Conservation (phyloP, 2,888 invertebrate genomes). For the Adelognathus sp. region DNA sequence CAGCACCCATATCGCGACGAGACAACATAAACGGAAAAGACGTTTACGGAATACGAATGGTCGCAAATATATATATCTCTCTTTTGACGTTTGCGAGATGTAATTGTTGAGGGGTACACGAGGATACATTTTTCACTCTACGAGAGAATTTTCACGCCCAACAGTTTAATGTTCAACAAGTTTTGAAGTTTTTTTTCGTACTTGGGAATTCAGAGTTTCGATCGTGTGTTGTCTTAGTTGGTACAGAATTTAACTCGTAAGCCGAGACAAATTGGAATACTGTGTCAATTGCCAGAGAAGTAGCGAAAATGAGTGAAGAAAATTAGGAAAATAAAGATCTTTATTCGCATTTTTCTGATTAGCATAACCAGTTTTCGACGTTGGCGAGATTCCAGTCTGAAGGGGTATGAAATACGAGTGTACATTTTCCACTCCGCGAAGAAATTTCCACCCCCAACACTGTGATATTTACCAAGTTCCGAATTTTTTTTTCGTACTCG, state of each 20-base stretch:
- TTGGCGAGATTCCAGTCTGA: neutral
- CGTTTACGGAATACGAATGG: conserved; percentile 29
- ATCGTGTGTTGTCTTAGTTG: neutral
- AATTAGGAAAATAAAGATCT: neutral
- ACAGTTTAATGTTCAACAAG: conserved; percentile 27
- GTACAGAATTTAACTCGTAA: neutral
- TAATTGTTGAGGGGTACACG: neutral
- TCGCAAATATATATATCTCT: conserved; percentile 31
- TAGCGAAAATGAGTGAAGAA: neutral
- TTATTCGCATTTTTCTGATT: neutral
- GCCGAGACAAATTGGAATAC: neutral
- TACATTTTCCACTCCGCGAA: no score
- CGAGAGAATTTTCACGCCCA: conserved; percentile 8
- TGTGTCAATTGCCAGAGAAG: neutral
- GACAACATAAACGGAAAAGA: neutral
- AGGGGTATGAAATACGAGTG: no score
- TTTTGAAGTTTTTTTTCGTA: neutral
- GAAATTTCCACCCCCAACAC: no score
- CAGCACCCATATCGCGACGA: neutral
- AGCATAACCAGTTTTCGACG: neutral
- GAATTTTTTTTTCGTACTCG: no score
- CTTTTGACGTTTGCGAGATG: conserved; percentile 10
- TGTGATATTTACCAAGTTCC: no score
- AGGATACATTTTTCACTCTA: conserved; percentile 8
- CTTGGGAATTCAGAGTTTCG: neutral